phyloP scores from a whole-genome alignment of 2,113 vertebrate species.

The Cochlearius cochlearius region DNA sequence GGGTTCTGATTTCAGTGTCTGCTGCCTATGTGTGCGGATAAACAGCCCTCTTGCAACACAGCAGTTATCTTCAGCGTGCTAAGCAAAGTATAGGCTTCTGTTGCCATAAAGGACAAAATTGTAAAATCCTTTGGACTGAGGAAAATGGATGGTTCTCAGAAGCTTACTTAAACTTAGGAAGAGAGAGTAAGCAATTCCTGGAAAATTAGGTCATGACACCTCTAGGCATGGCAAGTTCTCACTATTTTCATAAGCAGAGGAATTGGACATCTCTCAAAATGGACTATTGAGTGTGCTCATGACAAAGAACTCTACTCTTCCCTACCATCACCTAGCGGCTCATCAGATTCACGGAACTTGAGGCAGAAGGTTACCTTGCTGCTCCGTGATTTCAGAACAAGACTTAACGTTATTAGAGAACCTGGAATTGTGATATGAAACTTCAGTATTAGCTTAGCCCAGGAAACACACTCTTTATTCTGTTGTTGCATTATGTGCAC shows the following conservation, averaged over 20 bases:
- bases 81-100: not conserved
- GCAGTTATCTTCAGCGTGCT: not conserved
- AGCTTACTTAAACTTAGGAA: not conserved
- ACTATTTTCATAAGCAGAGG: not conserved
- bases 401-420: not conserved
- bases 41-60: not conserved
- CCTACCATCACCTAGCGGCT: not conserved
- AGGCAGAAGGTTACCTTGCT: not conserved
- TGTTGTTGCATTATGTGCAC: not conserved
- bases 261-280: not conserved
- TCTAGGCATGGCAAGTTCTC: not conserved
- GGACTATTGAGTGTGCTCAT: not conserved
- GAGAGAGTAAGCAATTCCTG: not conserved
- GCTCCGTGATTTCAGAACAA: not conserved
- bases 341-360: not conserved
- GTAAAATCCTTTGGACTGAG: not conserved
- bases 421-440: not conserved
- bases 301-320: not conserved
- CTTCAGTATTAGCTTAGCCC: not conserved
- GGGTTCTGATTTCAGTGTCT: not conserved
- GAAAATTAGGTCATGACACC: not conserved
- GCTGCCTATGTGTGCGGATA: not conserved
- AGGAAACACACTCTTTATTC: not conserved
- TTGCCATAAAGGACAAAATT: not conserved
- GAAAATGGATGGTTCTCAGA: not conserved